Percentiles rank a stretch among this genome's conserved stretches.
Evolutionary conservation across 2,113 vertebrate species (phyloP).

Genomic region (Enhydra lutris): DNA sequence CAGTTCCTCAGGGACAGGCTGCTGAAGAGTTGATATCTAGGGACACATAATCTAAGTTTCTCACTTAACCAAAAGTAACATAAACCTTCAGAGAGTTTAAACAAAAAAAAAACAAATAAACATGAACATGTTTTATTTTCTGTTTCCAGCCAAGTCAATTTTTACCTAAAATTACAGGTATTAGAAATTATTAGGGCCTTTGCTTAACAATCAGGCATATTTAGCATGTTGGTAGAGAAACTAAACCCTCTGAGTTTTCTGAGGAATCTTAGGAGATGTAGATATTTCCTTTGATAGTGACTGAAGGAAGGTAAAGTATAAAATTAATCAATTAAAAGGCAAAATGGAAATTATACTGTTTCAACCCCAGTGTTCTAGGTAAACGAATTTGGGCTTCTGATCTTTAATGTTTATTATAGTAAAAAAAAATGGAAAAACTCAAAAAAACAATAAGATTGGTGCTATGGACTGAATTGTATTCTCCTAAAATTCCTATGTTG

Average conservation of each 20-base stretch:
- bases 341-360: not conserved
- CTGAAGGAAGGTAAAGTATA: not conserved
- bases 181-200: not conserved
- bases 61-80: not conserved
- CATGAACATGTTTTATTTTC: not conserved
- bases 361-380: not conserved
- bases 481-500: not conserved
- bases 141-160: not conserved
- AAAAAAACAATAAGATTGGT: not conserved
- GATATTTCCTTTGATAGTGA: not conserved
- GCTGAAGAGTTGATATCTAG: not conserved
- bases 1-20: rapidly evolving
- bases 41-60: not conserved
- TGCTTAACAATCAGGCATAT: not conserved
- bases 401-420: not conserved
- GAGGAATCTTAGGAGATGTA: not conserved
- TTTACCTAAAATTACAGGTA: not conserved
- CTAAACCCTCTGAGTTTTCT: not conserved
- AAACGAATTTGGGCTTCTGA: not conserved
- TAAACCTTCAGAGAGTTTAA: not conserved
- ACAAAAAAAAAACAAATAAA: not conserved
- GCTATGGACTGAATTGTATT: not conserved
- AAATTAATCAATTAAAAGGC: not conserved
- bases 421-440: not conserved
- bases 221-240: not conserved